phyloP scores from a whole-genome alignment of 2,888 invertebrate genomes.

The Cartodere bifasciata region DNA sequence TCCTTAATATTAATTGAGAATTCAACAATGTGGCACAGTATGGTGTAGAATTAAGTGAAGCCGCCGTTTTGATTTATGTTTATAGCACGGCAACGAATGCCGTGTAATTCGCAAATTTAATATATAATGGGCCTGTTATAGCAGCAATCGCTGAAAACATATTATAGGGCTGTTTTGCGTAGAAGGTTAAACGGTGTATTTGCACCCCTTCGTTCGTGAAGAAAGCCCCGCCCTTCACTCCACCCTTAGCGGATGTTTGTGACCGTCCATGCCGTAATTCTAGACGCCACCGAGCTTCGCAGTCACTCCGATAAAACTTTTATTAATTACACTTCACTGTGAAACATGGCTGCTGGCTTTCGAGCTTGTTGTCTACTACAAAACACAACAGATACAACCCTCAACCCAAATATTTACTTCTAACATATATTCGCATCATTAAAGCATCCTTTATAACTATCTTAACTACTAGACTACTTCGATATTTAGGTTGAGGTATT shows the following conservation, averaged over 20 bases:
- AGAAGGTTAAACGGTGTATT: conserved; percentile 25
- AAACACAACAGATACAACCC: too few relatives aligned
- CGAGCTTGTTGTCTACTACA: too few relatives aligned
- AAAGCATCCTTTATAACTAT: too few relatives aligned
- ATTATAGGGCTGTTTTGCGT: conserved; percentile 24
- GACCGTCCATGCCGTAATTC: conserved; percentile 21
- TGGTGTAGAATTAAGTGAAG: conserved; percentile 26
- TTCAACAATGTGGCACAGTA: conserved; percentile 24
- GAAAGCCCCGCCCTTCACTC: conserved; percentile 25
- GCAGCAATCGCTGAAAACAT: conserved; percentile 33
- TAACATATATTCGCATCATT: too few relatives aligned
- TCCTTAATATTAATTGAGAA: too few relatives aligned
- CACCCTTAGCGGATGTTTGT: conserved; percentile 25
- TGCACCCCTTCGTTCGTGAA: conserved; percentile 26
- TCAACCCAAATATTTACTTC: too few relatives aligned
- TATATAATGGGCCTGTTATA: conserved; percentile 44
- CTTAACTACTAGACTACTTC: too few relatives aligned
- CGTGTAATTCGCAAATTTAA: conserved; percentile 66
- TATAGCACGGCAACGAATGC: conserved; percentile 60
- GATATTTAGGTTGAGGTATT: too few relatives aligned
- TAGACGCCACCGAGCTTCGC: conserved; percentile 18
- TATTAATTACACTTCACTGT: conserved; percentile 10
- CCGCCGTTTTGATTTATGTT: conserved; percentile 58
- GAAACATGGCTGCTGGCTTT: neutral
- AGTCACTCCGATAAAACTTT: conserved; percentile 19